Base-by-base conservation (phyloP, 1,140 invertebrate species). In the Anastatus disparis region DNA sequence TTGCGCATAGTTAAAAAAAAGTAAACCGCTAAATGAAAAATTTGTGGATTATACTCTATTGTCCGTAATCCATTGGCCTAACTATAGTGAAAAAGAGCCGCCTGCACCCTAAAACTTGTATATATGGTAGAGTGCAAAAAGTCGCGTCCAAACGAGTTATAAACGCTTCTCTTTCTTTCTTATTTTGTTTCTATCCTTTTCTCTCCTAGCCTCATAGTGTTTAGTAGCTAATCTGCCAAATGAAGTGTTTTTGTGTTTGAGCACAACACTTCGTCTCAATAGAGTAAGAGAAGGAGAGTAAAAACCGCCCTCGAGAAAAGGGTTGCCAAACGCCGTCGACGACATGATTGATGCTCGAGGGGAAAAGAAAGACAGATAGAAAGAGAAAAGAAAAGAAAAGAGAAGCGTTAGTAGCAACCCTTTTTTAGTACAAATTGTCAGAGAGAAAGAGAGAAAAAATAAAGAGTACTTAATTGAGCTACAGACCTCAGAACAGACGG, bases 191-290 rank as follows among this genome's bases (percentile, higher is more conserved):
- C 29, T 2, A 29, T 27, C 38, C 20, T 46, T 22, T n/a, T 46
- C 40, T 44, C 40, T 24, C 46, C 24, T 22, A 1, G 17, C 40
- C n/a, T n/a, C n/a, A n/a, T n/a, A n/a, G n/a, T n/a, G n/a, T n/a
- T 86, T 85, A 86, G 84, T 83, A 84, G 84, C 84, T 86, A 86
- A 86, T 85, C 84, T 82, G 78, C 80, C 84, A 85, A 86, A 86
- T 85, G 84, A 85, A 86, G 84, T 86, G 84, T 86, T 86, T 86
- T 85, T 86, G 83, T 85, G 78, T 84, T 84, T 83, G 83, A 85
- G 79, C 84, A 86, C 84, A 85, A 85, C 83, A 86, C 84, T 85
- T 83, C 74, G 80, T 79, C 80, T 83, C 77, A 84, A 84, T 84
- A 72, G 81, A 83, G 82, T 82, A 81, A 24, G 27, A 38, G 44